Evolutionary conservation across 2,888 invertebrate genomes (phyloP).

Genomic region (Aphrophora alni): DNA sequence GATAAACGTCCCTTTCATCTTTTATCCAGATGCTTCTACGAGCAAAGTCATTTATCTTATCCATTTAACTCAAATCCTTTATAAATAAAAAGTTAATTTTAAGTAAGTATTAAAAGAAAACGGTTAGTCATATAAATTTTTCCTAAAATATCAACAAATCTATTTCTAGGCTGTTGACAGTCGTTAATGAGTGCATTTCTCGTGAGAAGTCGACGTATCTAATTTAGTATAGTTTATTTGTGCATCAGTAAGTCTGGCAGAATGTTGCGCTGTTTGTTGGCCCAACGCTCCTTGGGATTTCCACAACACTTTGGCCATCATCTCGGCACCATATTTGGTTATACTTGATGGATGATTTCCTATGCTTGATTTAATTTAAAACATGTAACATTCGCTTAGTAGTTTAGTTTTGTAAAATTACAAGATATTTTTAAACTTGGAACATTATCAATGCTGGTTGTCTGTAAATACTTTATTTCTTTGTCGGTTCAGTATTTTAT

Average conservation of each 20-base stretch:
- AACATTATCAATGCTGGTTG: not conserved
- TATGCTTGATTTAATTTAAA: not conserved
- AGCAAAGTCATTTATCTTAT: not conserved
- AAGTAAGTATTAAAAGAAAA: not conserved
- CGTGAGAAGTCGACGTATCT: not conserved
- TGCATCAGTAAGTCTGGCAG: not conserved
- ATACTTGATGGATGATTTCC: not conserved
- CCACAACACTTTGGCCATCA: not conserved
- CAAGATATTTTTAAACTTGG: not conserved
- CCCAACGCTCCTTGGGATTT: not conserved
- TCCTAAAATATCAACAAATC: slow-evolving; percentile 2
- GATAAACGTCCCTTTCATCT: too few species aligned
- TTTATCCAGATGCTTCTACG: not conserved
- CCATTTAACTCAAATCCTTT: not conserved
- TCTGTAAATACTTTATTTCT: not conserved
- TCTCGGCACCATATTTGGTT: not conserved
- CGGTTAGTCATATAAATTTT: not conserved
- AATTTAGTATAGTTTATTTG: not conserved
- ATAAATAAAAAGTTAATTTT: slow-evolving; percentile 9
- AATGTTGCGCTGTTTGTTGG: not conserved
- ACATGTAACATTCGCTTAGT: too few species aligned
- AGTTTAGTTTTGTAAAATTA: not conserved
- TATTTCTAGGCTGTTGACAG: not conserved
- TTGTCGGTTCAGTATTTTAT: not conserved
- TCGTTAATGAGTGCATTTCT: not conserved